Evolutionary conservation across 1,140 invertebrate genomes (phyloP), one percentile per base, ranked within the genome.

Genomic region (Apocrypta bakeri): DNA sequence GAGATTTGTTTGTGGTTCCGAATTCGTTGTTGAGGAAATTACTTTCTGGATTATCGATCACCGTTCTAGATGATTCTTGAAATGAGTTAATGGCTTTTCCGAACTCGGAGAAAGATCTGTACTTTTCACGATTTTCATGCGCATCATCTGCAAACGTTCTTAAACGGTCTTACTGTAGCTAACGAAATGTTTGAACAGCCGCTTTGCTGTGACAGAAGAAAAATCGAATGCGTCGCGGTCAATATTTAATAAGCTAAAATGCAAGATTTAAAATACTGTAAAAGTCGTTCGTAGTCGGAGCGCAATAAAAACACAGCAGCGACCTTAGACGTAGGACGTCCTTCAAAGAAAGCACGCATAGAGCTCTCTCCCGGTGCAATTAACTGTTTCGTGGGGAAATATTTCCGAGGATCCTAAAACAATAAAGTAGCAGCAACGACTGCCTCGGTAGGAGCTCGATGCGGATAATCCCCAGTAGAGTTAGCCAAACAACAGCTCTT

Each of bases 401-500:
- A 75, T 81, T 81, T 75, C 24, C 4, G 24, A n/a, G 2, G 6
- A 21, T 48, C 79, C 71, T 81, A 81, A 81, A 69, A 81, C 31
- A 81, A 81, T 81, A 74, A 81, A 56, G 37, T 9, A n/a, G 9
- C 8, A 27, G 31, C 56, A 56, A 21, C 21, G 48, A 21, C 48
- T 56, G 17, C 42, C 14, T 12, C 63, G 63, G 64, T 7, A 29
- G 11, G 64, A 29, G 25, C 9, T n/a, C 33, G 7, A 56, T 0
- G 24, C 31, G 37, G 77, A 56, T 79, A 69, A 79, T 79, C 64
- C 64, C 29, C 4, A 21, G 9, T 4, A 40, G 64, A 80, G 56
- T 27, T 31, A 40, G 78, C 24, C 42, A 80, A 80, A 80, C 69
- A 80, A 61, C 71, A 37, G n/a, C 68, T 72, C 42, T 37, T 37